Evolutionary conservation across 2,113 vertebrate genomes (phyloP).

Genomic region (Argyrosomus japonicus): DNA sequence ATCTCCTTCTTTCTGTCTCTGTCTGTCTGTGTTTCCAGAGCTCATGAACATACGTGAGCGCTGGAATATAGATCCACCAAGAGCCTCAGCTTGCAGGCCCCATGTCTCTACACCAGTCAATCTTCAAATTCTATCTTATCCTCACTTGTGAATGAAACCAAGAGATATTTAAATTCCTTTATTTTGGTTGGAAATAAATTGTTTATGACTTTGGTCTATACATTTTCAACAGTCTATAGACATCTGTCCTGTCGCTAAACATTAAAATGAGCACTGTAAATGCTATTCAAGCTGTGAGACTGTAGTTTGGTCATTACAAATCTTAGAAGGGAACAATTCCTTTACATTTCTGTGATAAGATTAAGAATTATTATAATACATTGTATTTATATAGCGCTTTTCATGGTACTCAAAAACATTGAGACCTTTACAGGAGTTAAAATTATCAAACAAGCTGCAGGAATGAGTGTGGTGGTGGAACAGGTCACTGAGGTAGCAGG

Average conservation of each 20-base stretch:
- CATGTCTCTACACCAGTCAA: not conserved
- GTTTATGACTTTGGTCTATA: not conserved
- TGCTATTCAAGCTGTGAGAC: not conserved
- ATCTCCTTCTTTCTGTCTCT: conserved; percentile 16
- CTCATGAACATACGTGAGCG: conserved; percentile 2
- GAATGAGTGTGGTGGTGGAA: too few species aligned
- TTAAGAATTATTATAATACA: too few species aligned
- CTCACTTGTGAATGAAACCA: not conserved
- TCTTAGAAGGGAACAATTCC: too few species aligned
- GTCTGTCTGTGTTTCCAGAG: not conserved
- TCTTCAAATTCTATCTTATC: conserved; percentile 5
- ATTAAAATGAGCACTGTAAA: conserved; percentile 3
- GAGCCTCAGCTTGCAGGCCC: not conserved
- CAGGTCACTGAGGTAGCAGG: too few species aligned
- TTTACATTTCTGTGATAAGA: too few species aligned
- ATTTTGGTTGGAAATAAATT: not conserved
- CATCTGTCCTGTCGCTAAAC: not conserved
- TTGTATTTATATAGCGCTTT: too few species aligned
- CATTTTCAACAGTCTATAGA: not conserved
- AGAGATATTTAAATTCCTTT: not conserved
- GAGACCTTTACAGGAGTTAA: too few species aligned
- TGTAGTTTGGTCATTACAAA: not conserved
- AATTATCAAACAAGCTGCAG: too few species aligned
- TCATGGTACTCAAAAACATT: too few species aligned
- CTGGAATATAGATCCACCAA: not conserved